Conservation (phyloP, 2,113 vertebrate species). For the Rhea pennata region DNA sequence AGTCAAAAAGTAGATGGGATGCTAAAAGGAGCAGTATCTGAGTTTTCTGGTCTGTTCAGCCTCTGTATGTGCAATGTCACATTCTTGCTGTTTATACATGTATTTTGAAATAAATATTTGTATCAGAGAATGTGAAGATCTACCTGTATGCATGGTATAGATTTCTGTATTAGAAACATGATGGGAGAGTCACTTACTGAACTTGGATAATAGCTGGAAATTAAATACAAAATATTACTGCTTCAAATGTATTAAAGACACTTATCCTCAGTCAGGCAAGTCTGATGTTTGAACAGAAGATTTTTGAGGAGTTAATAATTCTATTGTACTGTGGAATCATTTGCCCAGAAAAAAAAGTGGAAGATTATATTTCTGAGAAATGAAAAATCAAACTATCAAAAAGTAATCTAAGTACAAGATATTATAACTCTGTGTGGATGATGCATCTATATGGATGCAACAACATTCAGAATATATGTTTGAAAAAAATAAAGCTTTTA, state of each 20-base stretch:
- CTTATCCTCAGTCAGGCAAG: conserved; percentile 10
- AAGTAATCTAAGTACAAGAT: neutral
- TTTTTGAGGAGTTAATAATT: conserved; percentile 55
- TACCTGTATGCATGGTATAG: neutral
- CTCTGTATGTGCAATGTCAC: neutral
- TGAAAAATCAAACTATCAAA: neutral
- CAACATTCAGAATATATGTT: neutral
- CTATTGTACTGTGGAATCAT: neutral
- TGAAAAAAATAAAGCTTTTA: neutral
- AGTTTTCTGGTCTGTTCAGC: neutral
- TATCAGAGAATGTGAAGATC: neutral
- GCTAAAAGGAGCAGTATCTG: neutral
- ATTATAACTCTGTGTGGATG: neutral
- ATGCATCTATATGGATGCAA: neutral
- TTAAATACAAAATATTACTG: conserved; percentile 25
- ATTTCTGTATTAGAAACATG: neutral
- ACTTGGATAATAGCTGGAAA: neutral
- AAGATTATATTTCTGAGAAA: neutral
- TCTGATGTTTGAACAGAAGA: conserved; percentile 24
- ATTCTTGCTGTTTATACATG: neutral
- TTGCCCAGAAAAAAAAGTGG: conserved; percentile 1
- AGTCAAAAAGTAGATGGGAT: conserved; percentile 13
- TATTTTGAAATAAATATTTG: conserved; percentile 3
- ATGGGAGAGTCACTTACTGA: conserved; percentile 1
- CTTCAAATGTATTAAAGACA: conserved; percentile 1